Conservation (phyloP, 2,888 invertebrate species). For the Brachyptera putata region DNA sequence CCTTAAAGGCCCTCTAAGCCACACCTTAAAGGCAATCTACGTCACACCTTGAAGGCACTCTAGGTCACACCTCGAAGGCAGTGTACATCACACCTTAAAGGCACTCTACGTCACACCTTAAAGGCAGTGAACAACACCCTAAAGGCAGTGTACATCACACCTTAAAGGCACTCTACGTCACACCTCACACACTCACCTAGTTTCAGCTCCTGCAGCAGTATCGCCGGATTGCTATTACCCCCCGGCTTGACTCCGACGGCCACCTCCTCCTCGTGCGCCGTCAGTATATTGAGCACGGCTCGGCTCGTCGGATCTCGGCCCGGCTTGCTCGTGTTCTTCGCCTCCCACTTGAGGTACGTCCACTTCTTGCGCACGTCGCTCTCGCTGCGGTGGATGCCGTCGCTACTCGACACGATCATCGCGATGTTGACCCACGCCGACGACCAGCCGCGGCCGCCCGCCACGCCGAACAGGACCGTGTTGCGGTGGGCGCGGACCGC, state of each 20-base stretch:
- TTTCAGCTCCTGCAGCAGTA: too few relatives aligned
- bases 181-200: background rate
- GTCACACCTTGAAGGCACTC: too few relatives aligned
- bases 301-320: slow-evolving; percentile 38
- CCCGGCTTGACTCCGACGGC: background rate
- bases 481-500: slow-evolving; percentile 37
- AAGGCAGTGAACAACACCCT: background rate
- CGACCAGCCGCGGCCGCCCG: slow-evolving; percentile 39
- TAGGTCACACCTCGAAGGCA: background rate
- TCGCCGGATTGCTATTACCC: background rate
- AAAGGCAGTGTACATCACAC: background rate
- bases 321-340: slow-evolving; percentile 39
- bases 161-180: background rate
- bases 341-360: slow-evolving; percentile 40
- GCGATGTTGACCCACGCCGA: slow-evolving; percentile 38
- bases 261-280: slow-evolving; percentile 29
- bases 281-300: slow-evolving; percentile 38
- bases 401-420: slow-evolving; percentile 36
- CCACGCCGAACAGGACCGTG: slow-evolving; percentile 38
- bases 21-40: too few relatives aligned
- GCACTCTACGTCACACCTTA: background rate
- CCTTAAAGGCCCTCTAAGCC: too few relatives aligned
- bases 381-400: slow-evolving; percentile 37
- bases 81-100: background rate
- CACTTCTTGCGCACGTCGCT: slow-evolving; percentile 39